Evolutionary conservation across 2,797 vertebrate genomes (phyloP).

Genomic region (Mastacembelus armatus): DNA sequence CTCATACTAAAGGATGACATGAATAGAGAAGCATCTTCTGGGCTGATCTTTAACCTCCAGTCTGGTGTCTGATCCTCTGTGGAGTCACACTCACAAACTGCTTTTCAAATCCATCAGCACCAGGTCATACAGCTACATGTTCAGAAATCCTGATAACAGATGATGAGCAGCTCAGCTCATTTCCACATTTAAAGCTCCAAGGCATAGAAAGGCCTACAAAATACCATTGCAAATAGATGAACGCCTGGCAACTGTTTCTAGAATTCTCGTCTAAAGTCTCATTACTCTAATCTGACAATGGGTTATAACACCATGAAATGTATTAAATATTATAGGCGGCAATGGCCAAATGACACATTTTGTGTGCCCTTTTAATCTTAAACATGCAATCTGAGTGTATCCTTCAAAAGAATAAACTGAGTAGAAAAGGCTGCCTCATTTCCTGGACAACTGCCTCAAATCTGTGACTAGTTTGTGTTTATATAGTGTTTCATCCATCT

Average conservation of each 20-base stretch:
- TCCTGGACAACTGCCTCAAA: slow-evolving; percentile 5
- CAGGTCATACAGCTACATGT: slow-evolving; percentile 56
- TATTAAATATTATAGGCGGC: slow-evolving; percentile 30
- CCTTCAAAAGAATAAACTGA: slow-evolving; percentile 8
- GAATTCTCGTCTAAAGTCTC: slow-evolving; percentile 45
- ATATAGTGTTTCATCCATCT: slow-evolving; percentile 13
- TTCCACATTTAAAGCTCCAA: slow-evolving; percentile 45
- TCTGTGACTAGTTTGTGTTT: slow-evolving; percentile 20
- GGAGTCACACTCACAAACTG: slow-evolving; percentile 39
- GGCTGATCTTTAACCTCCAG: slow-evolving; percentile 57
- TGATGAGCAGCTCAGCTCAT: slow-evolving; percentile 35
- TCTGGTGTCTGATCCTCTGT: slow-evolving; percentile 48
- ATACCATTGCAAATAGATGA: slow-evolving; percentile 52
- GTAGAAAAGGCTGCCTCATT: neutral
- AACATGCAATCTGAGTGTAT: slow-evolving; percentile 5
- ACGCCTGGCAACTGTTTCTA: slow-evolving; percentile 46
- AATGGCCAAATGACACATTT: slow-evolving; percentile 23
- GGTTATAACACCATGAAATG: slow-evolving; percentile 50
- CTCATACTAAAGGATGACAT: slow-evolving; percentile 26
- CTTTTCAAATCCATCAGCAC: slow-evolving; percentile 67
- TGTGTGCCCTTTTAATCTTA: slow-evolving; percentile 19
- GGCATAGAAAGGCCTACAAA: slow-evolving; percentile 46
- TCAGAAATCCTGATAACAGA: slow-evolving; percentile 52
- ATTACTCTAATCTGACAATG: slow-evolving; percentile 39
- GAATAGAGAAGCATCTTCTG: slow-evolving; percentile 29